Base-by-base conservation (phyloP, 2,113 vertebrate species). In the Tangachromis dhanisi region DNA sequence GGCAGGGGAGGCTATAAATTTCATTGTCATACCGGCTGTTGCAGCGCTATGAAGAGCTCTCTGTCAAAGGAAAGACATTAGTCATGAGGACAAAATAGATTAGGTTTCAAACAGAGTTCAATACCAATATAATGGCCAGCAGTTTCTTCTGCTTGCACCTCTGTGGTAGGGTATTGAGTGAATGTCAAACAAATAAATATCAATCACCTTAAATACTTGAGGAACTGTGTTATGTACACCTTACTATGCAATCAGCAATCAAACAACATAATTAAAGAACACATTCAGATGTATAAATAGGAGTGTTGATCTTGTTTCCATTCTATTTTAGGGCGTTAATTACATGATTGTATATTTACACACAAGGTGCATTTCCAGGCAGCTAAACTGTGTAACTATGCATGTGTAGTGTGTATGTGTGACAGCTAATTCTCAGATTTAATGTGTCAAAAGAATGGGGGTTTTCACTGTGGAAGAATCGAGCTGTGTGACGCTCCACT, bases 1-100 rank as follows among this genome's bases (percentile, higher is more conserved):
- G 63, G 81, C 54, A 73, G 38, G 57, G 17, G 13, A 26, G 2
- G 40, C 31, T 16, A 49, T 21, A 73, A 24, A 63, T 53, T 54
- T 8, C 35, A 26, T 78, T 51, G 11, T 81, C 76, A 45, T 61
- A 59, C 55, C 40, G 66, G 59, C 68, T 81, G 76, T 63, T 84
- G 79, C 24, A 63, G 53, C 17, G 26, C 51, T 73, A 90, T 90
- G 87, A 93, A 88, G 92, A 92, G 71, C 51, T 94, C 66, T 83
- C 61, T 61, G 86, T 93, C 85, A 84, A 33, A 31, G 61, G 9
- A n/a, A 66, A 91, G 16, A 47, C 87, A 89, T 96, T 93, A 89
- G 80, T 93, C 92, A 93, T 83, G 83, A 85, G 51, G 88, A 83
- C 33, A 57, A 90, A 93, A 92, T 91, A 90, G 86, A 93, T 94